Conservation (phyloP, 2,888 invertebrate genomes). For the Mesopsocus fuscifrons region DNA sequence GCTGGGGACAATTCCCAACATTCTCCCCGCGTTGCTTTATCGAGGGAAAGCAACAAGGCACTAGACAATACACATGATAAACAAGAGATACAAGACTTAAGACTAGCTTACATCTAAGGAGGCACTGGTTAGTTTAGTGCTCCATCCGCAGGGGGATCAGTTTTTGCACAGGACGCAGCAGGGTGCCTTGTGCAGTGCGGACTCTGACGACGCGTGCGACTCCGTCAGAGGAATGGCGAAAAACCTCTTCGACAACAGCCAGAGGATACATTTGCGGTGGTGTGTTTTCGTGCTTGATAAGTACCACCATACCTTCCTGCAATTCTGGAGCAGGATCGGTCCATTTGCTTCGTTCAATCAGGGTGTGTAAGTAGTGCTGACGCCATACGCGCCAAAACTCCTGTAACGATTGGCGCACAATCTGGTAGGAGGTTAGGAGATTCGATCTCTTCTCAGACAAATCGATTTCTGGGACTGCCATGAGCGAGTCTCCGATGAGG, state of each 20-base stretch:
- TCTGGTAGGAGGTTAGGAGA: conserved; percentile 7
- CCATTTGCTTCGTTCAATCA: not conserved
- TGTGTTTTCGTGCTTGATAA: not conserved
- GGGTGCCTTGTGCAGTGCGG: too few species aligned
- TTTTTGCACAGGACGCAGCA: not conserved
- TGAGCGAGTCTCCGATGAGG: conserved; percentile 12
- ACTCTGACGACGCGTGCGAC: conserved; percentile 3
- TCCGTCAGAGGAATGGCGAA: not conserved
- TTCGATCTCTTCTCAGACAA: not conserved
- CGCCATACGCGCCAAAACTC: not conserved
- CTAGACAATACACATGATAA: too few species aligned
- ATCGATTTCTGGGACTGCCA: conserved; percentile 10
- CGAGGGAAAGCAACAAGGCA: too few species aligned
- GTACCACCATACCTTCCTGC: not conserved
- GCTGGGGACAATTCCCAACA: too few species aligned
- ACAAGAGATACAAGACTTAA: too few species aligned
- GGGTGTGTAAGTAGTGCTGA: not conserved
- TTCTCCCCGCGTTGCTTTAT: too few species aligned
- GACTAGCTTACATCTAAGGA: too few species aligned
- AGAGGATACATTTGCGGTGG: not conserved
- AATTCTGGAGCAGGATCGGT: not conserved
- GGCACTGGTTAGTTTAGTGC: not conserved
- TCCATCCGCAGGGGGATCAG: not conserved
- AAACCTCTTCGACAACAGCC: not conserved
- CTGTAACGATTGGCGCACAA: conserved; percentile 4